phyloP scores from a whole-genome alignment of 2,113 vertebrate species.

The Diadophis punctatus region DNA sequence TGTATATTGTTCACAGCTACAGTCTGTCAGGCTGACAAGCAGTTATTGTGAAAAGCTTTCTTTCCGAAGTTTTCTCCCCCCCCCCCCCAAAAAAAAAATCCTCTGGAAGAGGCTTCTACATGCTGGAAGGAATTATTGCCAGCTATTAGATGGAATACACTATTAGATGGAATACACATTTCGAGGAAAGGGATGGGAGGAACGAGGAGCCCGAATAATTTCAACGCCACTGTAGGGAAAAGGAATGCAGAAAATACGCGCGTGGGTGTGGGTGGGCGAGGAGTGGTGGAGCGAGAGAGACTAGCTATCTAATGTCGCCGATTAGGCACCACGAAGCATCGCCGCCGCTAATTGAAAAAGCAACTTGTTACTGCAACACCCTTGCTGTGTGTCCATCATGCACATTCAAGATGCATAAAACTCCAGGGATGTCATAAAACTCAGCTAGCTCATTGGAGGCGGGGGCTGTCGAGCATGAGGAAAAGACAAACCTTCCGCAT shows the following conservation, averaged over 20 bases:
- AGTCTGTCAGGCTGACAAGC: slow-evolving; percentile 49
- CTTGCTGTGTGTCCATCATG: background rate
- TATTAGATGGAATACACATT: slow-evolving; percentile 43
- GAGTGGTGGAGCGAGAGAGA: background rate
- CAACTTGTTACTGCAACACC: slow-evolving; percentile 22
- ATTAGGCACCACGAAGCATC: slow-evolving; percentile 41
- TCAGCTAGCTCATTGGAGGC: background rate
- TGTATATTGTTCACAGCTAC: slow-evolving; percentile 44
- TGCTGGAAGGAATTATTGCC: slow-evolving; percentile 41
- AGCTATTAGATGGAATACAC: slow-evolving; percentile 48
- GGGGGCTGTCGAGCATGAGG: background rate
- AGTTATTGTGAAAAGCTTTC: slow-evolving; percentile 36
- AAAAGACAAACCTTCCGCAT: background rate
- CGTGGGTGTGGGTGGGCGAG: background rate
- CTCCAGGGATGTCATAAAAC: background rate
- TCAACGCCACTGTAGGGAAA: background rate
- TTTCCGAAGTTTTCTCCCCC: slow-evolving; percentile 45
- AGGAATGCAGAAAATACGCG: background rate
- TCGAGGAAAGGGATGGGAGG: slow-evolving; percentile 30
- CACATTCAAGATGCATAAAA: slow-evolving; percentile 16
- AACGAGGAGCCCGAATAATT: background rate
- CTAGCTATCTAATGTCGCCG: background rate
- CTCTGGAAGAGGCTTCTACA: slow-evolving; percentile 36
- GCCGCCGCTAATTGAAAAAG: slow-evolving; percentile 31
- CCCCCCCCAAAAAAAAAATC: background rate